Base-by-base conservation (phyloP, 2,888 invertebrate genomes). In the Pasiphila rectangulata region DNA sequence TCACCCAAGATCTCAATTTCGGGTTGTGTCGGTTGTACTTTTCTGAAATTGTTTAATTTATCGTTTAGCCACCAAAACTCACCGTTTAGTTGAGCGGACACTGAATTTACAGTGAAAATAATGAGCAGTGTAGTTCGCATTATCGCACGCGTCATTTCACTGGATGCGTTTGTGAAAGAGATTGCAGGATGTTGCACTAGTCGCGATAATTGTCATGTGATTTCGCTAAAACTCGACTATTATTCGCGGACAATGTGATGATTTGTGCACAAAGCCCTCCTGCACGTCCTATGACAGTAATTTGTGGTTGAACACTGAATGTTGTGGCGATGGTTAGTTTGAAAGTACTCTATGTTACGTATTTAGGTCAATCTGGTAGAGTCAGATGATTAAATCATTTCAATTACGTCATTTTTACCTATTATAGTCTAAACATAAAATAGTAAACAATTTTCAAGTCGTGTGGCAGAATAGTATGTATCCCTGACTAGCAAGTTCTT, bases 51-150 rank as follows among this genome's bases (percentile, higher is more conserved):
- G 7, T 74, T 60, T 16, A 84, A 51, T 54, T 83, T 76, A 20
- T 77, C 64, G 46, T 83, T 75, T 9, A 85, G 51, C 86, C 86
- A 85, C 87, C 85, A 83, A 61, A 87, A 87, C 56, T 81, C 78
- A 21, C 86, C 86, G 40, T 79, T 75, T 13, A 83, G 45, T 67
- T 88, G 87, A 24, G 76, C 60, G 4, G 59, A 50, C 25, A 64
- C 67, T 15, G 63, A 54, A 61, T 71, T 72, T 2, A 68, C 48
- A 13, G 69, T 29, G 40, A 72, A 44, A 39, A 77, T 40, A 5
- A 52, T 61, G 27, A 77, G 51, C 9, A 75, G 57, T 59, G 50
- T 50, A 21, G 67, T n/a, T n/a, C n/a, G 49, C 83, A 83, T 83
- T 53, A 54, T 72, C 41, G 57, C 40, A 38, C 53, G 56, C 56